A percentile compares a stretch with the other conserved stretches of the same genome.
Evolutionary conservation across 2,797 vertebrate genomes (phyloP).

Genomic region (Synaphobranchus kaupii): DNA sequence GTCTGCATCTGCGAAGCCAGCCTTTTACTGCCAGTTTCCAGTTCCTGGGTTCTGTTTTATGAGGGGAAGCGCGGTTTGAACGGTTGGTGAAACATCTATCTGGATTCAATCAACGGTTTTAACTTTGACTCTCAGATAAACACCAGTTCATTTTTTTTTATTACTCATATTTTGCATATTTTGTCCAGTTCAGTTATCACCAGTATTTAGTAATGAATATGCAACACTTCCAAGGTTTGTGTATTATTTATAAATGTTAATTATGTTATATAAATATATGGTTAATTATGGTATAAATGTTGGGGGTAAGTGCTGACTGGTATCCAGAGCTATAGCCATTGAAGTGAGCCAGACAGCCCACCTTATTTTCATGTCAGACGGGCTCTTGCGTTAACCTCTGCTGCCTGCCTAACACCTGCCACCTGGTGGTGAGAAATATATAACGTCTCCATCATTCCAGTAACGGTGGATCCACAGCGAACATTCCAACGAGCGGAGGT

Average conservation of each 20-base stretch:
- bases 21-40: no score
- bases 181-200: not conserved
- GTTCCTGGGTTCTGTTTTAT: not conserved
- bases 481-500: no score
- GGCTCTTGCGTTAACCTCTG: no score
- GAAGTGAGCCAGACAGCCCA: not conserved
- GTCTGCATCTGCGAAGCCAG: no score
- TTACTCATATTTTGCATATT: not conserved
- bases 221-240: not conserved
- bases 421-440: conserved; percentile 5
- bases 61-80: no score
- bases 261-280: no score
- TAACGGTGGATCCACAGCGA: not conserved
- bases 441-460: not conserved
- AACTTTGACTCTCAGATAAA: not conserved
- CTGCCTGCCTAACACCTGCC: not conserved
- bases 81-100: no score
- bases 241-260: not conserved
- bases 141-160: not conserved
- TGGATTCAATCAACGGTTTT: no score
- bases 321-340: not conserved
- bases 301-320: not conserved
- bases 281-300: no score
- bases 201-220: not conserved
- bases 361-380: not conserved